phyloP scores from a whole-genome alignment of 2,888 invertebrate species.

The Leptinotarsa rubiginosa region DNA sequence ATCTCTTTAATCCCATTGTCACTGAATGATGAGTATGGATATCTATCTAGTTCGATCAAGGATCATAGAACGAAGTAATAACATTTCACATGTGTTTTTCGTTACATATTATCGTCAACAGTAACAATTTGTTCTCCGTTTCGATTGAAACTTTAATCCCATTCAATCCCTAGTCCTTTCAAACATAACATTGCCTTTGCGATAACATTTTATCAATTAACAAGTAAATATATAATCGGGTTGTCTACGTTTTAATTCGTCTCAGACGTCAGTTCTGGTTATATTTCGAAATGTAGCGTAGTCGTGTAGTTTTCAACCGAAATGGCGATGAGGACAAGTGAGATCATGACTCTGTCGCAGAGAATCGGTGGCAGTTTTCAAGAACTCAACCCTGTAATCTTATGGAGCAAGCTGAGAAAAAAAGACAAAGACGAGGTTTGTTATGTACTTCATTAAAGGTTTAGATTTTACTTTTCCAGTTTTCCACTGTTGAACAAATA shows the following conservation, averaged over 20 bases:
- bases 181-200: not conserved
- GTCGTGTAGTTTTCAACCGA: constrained; percentile 8
- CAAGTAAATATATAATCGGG: not conserved
- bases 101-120: not conserved
- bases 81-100: not conserved
- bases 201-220: not conserved
- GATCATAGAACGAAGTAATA: not conserved
- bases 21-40: not conserved
- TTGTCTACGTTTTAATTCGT: not conserved
- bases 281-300: not conserved
- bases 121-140: not conserved
- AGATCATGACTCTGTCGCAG: constrained; percentile 42
- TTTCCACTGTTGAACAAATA: no score
- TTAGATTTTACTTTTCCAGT: not conserved
- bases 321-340: constrained; percentile 46
- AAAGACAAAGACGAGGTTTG: constrained; percentile 44
- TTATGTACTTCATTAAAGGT: constrained; percentile 13
- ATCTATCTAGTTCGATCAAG: not conserved
- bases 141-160: not conserved
- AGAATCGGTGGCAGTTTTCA: constrained; percentile 57
- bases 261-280: constrained; percentile 1
- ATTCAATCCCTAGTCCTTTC: not conserved
- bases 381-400: constrained; percentile 57
- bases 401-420: constrained; percentile 49
- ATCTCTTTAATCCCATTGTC: not conserved